A percentile compares a stretch with the other conserved stretches of the same genome.
Conservation (phyloP, 1,140 invertebrate genomes). For the Heliconius hewitsoni region DNA sequence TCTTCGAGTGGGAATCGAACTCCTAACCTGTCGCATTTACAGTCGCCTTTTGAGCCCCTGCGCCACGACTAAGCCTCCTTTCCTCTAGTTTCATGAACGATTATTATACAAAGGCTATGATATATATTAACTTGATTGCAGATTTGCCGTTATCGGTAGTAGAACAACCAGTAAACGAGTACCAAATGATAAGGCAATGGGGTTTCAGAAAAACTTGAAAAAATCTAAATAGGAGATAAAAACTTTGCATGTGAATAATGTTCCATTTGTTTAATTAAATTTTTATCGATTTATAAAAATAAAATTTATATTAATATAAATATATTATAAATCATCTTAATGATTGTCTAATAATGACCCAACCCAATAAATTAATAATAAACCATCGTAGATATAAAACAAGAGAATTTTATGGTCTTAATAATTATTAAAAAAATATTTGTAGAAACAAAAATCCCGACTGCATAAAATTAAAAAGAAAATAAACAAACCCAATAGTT, state of each 20-base stretch:
- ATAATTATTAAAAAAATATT: no score
- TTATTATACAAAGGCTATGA: not conserved
- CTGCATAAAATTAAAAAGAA: no score
- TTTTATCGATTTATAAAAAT: not conserved
- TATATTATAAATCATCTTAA: not conserved
- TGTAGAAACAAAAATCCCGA: no score
- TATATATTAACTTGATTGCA: slow-evolving; percentile 35
- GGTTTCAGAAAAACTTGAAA: slow-evolving; percentile 40
- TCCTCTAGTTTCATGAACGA: not conserved
- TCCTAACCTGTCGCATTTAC: no score
- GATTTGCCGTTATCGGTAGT: slow-evolving; percentile 59
- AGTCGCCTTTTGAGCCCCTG: no score
- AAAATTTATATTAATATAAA: not conserved
- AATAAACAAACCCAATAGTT: no score
- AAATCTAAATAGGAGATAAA: not conserved
- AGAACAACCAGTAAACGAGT: slow-evolving; percentile 55
- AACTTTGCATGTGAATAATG: not conserved
- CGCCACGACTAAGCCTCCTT: not conserved
- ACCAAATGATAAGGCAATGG: slow-evolving; percentile 60
- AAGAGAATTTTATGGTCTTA: not conserved
- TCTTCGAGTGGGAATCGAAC: no score
- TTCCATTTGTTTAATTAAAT: not conserved
- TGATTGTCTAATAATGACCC: not conserved
- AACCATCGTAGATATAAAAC: no score
- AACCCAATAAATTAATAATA: not conserved